Evolutionary conservation across 2,113 vertebrate species (phyloP), one percentile per base, ranked within the genome.

Genomic region (Gobius niger): DNA sequence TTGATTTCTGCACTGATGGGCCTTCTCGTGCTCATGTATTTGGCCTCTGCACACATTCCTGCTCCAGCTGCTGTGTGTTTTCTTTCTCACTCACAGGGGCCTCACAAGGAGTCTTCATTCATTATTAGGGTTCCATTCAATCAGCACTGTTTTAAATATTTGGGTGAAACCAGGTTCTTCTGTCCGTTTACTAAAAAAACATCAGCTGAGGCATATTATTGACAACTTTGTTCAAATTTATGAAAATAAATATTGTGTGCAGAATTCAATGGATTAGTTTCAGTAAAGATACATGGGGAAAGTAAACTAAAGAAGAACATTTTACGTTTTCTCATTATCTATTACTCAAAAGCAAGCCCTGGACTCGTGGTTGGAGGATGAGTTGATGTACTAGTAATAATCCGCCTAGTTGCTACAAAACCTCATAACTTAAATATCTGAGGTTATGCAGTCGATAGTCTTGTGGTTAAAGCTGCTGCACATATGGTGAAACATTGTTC

Each of bases 41-140:
- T 69, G 47, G 41, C 75, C 16, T 61, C 47, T 62, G 44, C 42
- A 61, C 15, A 79, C 59, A 81, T 89, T 91, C 85, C 90, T 90
- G 50, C 78, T 67, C 76, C 65, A 90, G 84, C 84, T 87, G 81
- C 72, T 92, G 81, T 91, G 65, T 91, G 90, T 93, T 93, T 94
- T 91, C 70, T 81, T 93, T 92, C 92, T 59, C 67, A 82, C 42
- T 63, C 77, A 76, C 70, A 72, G 68, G 87, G 88, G 78, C 78
- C 82, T 64, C 86, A 13, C 15, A 81, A 76, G 76, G 73, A 44
- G 69, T 64, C 57, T 73, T 68, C 52, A 85, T 73, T 85, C 78
- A 75, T 87, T 84, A 85, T 50, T 68, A 59, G 54, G 7, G 6
- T 13, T 19, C 53, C 14, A 19, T 57, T 57, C 54, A 87, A 82